phyloP scores from a whole-genome alignment of 2,888 invertebrate species.

The Nephrocerus scutellatus region DNA sequence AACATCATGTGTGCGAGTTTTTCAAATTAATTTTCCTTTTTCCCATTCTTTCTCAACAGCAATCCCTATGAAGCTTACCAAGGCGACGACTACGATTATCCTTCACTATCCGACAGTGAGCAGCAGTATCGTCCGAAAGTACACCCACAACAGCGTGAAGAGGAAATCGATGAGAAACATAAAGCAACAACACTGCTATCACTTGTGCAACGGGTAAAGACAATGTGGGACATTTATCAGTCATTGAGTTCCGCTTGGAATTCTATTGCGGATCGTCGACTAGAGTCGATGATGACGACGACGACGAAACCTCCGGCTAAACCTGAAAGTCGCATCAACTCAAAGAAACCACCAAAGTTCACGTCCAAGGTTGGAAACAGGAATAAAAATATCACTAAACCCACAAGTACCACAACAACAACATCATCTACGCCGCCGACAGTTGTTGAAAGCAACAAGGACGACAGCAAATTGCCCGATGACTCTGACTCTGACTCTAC shows the following conservation, averaged over 20 bases:
- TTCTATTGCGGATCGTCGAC: conserved; percentile 30
- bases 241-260: conserved; percentile 38
- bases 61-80: too few species aligned
- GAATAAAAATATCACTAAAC: conserved; percentile 19
- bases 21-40: too few species aligned
- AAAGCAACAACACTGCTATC: conserved; percentile 29
- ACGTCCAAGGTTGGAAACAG: conserved; percentile 15
- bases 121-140: too few species aligned
- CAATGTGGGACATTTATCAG: conserved; percentile 41
- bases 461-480: conserved; percentile 6
- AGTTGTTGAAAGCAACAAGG: not conserved
- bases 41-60: too few species aligned
- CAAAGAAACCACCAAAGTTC: conserved; percentile 33
- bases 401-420: conserved; percentile 15
- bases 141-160: too few species aligned
- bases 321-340: conserved; percentile 35
- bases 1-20: too few species aligned
- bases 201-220: conserved; percentile 33
- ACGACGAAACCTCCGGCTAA: too few species aligned
- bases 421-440: conserved; percentile 10
- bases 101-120: too few species aligned
- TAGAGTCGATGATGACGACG: conserved; percentile 19
- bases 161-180: too few species aligned
- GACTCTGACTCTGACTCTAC: conserved; percentile 8
- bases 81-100: too few species aligned